Conservation (phyloP, 2,888 invertebrate species). For the Eustalomyia histrio region DNA sequence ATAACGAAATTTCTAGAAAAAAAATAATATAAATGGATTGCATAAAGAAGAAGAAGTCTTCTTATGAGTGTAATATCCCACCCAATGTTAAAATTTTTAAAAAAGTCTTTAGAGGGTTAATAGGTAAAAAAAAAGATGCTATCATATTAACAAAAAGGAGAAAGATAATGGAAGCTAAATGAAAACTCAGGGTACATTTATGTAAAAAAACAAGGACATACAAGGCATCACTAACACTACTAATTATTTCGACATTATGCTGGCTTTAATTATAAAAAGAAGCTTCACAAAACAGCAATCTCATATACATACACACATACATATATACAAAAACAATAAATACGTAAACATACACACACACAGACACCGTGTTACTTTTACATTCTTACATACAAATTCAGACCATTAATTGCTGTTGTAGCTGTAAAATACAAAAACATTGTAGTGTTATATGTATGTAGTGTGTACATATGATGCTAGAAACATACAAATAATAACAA, state of each 20-base stretch:
- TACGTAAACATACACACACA: neutral
- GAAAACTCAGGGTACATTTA: slow-evolving; percentile 27
- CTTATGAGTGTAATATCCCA: no score
- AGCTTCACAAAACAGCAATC: slow-evolving; percentile 18
- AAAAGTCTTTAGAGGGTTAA: no score
- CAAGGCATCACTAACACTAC: slow-evolving; percentile 56
- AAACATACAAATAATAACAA: neutral
- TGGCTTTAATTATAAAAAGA: slow-evolving; percentile 67
- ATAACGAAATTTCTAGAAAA: no score
- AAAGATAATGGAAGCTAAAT: slow-evolving; percentile 36
- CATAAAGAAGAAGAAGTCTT: no score
- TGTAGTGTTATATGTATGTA: neutral
- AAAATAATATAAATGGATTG: no score
- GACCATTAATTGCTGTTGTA: slow-evolving; percentile 21
- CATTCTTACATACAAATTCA: no score
- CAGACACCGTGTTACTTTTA: neutral
- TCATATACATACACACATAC: neutral
- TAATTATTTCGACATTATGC: slow-evolving; percentile 69
- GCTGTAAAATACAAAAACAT: slow-evolving; percentile 32
- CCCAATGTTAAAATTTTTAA: no score
- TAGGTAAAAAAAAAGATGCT: no score
- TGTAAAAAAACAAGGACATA: slow-evolving; percentile 1
- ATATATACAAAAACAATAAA: neutral
- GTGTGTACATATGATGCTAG: slow-evolving; percentile 1
- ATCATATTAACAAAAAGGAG: neutral